Evolutionary conservation across 2,888 invertebrate species (phyloP).

Genomic region (Agrenia bidenticulata): DNA sequence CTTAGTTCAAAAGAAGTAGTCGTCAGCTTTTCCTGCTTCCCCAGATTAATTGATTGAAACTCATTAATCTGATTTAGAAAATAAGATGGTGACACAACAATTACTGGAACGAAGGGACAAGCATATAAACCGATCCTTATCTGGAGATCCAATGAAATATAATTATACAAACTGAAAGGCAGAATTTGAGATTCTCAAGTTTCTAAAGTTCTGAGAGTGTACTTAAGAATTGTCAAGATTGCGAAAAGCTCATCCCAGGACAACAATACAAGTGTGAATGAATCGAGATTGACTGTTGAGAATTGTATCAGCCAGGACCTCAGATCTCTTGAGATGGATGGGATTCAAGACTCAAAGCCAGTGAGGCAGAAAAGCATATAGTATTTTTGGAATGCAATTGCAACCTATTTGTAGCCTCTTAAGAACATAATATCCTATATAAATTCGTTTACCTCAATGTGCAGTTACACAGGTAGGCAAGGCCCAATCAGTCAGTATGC

Average conservation of each 20-base stretch:
- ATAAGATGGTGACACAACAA: no score
- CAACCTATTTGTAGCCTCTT: neutral
- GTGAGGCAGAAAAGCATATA: conserved; percentile 2
- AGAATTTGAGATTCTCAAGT: no score
- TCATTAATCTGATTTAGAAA: no score
- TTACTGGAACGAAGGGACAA: no score
- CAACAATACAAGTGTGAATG: conserved; percentile 16
- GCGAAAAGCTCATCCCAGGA: conserved; percentile 7
- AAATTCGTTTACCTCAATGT: no score
- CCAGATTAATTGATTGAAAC: no score
- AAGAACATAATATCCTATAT: no score
- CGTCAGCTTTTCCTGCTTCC: no score
- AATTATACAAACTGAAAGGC: neutral
- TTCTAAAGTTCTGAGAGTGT: neutral
- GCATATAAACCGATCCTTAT: neutral
- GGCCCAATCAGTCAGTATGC: conserved; percentile 1
- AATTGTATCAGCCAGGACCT: conserved; percentile 8
- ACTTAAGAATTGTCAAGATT: neutral
- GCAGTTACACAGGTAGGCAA: neutral
- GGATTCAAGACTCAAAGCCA: neutral
- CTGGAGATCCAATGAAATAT: neutral
- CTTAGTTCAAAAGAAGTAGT: no score
- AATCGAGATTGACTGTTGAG: conserved; percentile 17
- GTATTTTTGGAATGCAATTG: neutral
- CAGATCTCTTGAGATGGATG: no score